Conservation (phyloP, 1,140 invertebrate genomes). For the Anastrepha ludens region DNA sequence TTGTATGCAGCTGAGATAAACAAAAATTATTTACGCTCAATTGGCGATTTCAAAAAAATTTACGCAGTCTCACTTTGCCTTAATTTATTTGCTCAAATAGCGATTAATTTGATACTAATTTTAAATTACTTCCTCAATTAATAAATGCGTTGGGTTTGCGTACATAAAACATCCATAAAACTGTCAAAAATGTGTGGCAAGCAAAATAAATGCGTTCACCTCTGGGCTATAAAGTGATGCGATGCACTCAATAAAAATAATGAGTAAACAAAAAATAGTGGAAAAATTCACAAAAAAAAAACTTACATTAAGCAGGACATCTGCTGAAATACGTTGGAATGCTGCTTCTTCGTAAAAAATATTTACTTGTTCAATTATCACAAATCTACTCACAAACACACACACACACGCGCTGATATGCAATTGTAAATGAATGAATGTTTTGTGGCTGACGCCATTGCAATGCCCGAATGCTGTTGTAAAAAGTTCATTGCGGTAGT, state of each 20-base stretch:
- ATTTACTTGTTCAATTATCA: background rate
- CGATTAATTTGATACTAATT: background rate
- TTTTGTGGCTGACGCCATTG: background rate
- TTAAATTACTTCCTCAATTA: constrained; percentile 23
- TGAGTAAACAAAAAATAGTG: constrained; percentile 6
- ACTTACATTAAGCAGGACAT: background rate
- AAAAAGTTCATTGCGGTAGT: constrained; percentile 36
- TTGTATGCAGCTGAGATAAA: too few relatives aligned
- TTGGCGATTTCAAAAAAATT: too few relatives aligned
- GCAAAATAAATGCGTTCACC: background rate
- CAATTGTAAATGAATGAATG: too few relatives aligned
- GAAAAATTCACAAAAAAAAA: background rate
- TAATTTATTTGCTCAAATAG: background rate
- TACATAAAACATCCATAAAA: constrained; percentile 18
- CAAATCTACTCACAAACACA: background rate
- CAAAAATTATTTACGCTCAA: too few relatives aligned
- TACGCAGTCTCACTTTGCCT: too few relatives aligned
- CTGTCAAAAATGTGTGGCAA: background rate
- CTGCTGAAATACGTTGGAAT: background rate
- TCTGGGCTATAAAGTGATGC: background rate
- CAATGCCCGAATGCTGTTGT: constrained; percentile 17
- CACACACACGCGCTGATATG: background rate
- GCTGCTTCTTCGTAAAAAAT: background rate
- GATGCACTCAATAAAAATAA: background rate
- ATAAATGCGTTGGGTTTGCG: background rate